A percentile compares a stretch with the other conserved stretches of the same genome.
These are phyloP conservation scores for Bradypodion ventrale DNA, from an alignment of 2,797 vertebrate species.

Conservation along the genomic window DNA sequence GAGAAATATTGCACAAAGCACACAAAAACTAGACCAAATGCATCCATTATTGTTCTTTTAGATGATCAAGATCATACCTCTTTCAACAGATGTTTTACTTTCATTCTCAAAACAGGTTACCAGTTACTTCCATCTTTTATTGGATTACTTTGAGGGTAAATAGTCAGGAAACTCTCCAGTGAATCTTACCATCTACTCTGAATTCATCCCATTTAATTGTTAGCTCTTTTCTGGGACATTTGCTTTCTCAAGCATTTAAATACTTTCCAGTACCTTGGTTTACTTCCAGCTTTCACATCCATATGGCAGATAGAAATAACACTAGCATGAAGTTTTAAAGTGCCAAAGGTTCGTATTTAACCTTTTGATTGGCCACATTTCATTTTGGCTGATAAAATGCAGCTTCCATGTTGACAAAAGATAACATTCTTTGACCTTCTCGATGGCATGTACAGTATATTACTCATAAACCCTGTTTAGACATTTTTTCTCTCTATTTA, in stretches of 20 bases:
- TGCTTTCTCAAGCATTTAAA: slow-evolving; percentile 17
- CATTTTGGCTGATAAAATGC: neutral
- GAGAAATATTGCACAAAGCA: neutral
- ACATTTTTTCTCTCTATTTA: neutral
- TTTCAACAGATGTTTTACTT: neutral
- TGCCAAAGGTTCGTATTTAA: slow-evolving; percentile 8
- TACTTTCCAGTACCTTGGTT: slow-evolving; percentile 17
- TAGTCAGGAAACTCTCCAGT: slow-evolving; percentile 16
- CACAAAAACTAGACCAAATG: neutral
- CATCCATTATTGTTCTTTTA: neutral
- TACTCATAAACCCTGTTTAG: neutral
- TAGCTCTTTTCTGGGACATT: slow-evolving; percentile 7
- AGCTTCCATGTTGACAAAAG: neutral
- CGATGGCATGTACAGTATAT: neutral
- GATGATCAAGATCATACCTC: neutral
- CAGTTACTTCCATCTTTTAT: slow-evolving; percentile 15
- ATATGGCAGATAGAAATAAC: slow-evolving; percentile 4
- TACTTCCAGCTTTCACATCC: slow-evolving; percentile 3
- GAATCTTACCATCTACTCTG: slow-evolving; percentile 17
- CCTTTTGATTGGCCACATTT: slow-evolving; percentile 7
- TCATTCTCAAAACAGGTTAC: neutral
- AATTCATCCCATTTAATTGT: slow-evolving; percentile 31
- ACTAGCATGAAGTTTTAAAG: neutral
- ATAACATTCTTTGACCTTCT: neutral
- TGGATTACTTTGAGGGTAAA: slow-evolving; percentile 20